Percentiles rank a stretch among this genome's conserved stretches.
phyloP scores from a whole-genome alignment of 1,140 invertebrate species.

The Apis cerana region DNA sequence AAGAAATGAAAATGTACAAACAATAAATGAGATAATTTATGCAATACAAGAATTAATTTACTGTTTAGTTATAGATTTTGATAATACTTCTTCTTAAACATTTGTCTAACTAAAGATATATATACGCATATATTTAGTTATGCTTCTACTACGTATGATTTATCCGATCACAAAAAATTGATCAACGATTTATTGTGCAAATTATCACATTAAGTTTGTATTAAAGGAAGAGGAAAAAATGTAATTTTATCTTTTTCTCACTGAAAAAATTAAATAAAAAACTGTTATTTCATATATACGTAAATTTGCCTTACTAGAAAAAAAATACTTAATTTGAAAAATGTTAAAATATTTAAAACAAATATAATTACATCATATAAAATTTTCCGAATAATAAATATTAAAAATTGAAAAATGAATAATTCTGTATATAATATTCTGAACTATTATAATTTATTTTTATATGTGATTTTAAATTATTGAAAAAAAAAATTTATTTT shows the following conservation, averaged over 20 bases:
- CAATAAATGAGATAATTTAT: slow-evolving; percentile 5
- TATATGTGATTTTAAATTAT: neutral
- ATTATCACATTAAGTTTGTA: slow-evolving; percentile 60
- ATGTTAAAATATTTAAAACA: neutral
- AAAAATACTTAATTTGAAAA: slow-evolving; percentile 10
- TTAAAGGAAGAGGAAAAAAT: slow-evolving; percentile 35
- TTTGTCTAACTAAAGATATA: slow-evolving; percentile 26
- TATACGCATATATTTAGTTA: neutral
- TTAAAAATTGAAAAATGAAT: neutral
- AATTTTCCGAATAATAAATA: neutral
- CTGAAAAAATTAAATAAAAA: slow-evolving; percentile 29
- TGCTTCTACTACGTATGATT: neutral
- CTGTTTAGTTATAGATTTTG: slow-evolving; percentile 22
- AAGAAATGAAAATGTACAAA: neutral
- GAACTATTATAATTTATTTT: neutral
- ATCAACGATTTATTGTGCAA: slow-evolving; percentile 55
- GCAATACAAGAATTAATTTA: slow-evolving; percentile 37
- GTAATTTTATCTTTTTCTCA: slow-evolving; percentile 6
- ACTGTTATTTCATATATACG: slow-evolving; percentile 5
- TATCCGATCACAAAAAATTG: slow-evolving; percentile 28
- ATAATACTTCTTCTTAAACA: slow-evolving; percentile 23
- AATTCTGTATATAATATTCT: neutral
- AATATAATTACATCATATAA: neutral
- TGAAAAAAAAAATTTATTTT: neutral
- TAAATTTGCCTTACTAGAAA: neutral